Evolutionary conservation across 2,888 invertebrate genomes (phyloP), one percentile per base, ranked within the genome.

Genomic region (Steinernema carpocapsae): DNA sequence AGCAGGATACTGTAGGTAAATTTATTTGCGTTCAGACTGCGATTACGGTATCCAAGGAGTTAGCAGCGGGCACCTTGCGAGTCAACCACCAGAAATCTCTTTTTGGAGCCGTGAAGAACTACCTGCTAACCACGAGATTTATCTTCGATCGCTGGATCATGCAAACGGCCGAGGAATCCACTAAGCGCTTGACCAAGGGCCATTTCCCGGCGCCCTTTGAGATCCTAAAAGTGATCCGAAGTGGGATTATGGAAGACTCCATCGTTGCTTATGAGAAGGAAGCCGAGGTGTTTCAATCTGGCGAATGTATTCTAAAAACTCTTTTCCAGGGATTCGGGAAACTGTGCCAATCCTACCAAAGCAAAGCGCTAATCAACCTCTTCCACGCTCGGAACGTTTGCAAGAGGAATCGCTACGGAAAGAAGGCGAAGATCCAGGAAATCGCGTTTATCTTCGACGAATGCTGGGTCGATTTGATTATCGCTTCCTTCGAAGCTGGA

Each of bases 401-500:
- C 89, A 99, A 99, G 89, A 99, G 96, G 89, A 99, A 97, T 89
- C 92, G 94, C 83, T 99, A 96, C 89, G 99, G 99, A 73, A 92
- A 92, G 83, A 94, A 97, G 0, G 74, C 74, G 19, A 77, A 80
- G 71, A 72, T 80, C 75, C 73, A 84, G 85, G 81, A 83, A 52
- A 76, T 87, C 14, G 85, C 83, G 2, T 85, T 86, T 12, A 81
- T 85, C 37, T 86, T 86, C 32, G 85, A 85, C 24, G 86, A 86
- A 70, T 90, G 97, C 75, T 97, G 97, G 97, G 97, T 97, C 19
- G 96, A 97, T 24, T 99, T 99, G 78, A 97, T 99, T 83, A 96
- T 93, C 3, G 96, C 99, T 3, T 93, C 94, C 6, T 3, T 37
- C 37, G 37, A 37, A 37, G 37, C 37, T 37, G 37, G 37, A 37